These are phyloP conservation scores for Sepiola atlantica DNA, from an alignment of 2,888 invertebrate genomes.

Conservation along the genomic window DNA sequence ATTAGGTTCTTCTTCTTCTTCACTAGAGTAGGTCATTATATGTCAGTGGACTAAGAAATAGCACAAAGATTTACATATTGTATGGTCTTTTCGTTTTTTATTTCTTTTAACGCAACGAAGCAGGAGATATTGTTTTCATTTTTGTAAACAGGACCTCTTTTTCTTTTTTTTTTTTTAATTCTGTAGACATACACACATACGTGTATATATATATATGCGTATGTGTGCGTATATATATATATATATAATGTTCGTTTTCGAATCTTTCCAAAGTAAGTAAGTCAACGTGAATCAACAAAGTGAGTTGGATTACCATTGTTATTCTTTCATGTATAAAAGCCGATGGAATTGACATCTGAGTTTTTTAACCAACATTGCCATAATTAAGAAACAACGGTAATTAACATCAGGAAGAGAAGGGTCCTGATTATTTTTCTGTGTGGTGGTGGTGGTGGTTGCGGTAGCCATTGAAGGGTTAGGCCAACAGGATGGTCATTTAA, in stretches of 20 bases:
- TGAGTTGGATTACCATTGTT: background rate
- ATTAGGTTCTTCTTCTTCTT: background rate
- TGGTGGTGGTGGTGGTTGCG: background rate
- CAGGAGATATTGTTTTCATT: constrained; percentile 32
- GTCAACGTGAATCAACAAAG: constrained; percentile 20
- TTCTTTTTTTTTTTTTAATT: too few relatives aligned
- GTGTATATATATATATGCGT: background rate
- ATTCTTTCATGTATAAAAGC: background rate
- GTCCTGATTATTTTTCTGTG: background rate
- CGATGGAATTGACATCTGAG: background rate
- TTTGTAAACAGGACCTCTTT: constrained; percentile 18
- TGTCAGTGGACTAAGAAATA: constrained; percentile 9
- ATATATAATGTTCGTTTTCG: background rate
- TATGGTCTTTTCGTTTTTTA: background rate
- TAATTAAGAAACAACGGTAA: constrained; percentile 32
- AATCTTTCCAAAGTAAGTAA: constrained; percentile 12
- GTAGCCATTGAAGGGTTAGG: background rate
- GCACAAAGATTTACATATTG: constrained; percentile 32
- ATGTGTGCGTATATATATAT: background rate
- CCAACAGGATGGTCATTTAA: constrained; percentile 1
- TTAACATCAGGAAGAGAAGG: background rate
- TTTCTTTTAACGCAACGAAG: background rate
- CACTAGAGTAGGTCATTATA: background rate
- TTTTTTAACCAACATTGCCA: background rate
- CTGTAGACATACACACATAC: too few relatives aligned